Conservation (phyloP, 2,113 vertebrate species). For the Candoia aspera region DNA sequence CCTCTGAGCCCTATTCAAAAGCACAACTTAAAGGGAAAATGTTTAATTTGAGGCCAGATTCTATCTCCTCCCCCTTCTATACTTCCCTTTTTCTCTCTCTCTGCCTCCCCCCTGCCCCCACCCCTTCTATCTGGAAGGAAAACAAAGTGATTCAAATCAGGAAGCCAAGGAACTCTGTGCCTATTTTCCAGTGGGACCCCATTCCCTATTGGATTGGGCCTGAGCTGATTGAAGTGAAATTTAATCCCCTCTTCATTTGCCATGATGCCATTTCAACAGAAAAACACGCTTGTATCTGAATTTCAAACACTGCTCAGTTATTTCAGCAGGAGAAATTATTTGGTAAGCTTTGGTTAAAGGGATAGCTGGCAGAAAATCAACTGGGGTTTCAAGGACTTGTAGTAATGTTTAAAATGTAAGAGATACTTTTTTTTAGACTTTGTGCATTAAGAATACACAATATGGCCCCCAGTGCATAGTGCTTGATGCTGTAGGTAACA, state of each 20-base stretch:
- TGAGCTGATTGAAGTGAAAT: conserved; percentile 80
- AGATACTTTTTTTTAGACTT: not conserved
- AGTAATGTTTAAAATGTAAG: not conserved
- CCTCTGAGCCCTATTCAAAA: conserved; percentile 78
- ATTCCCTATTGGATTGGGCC: conserved; percentile 75
- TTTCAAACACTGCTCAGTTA: conserved; percentile 70
- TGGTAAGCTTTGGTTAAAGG: conserved; percentile 42
- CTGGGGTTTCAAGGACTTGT: conserved; percentile 7
- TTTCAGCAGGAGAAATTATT: conserved; percentile 54
- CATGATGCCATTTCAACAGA: conserved; percentile 79
- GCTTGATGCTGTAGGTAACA: not conserved
- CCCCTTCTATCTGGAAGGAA: conserved; percentile 69
- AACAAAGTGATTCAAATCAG: conserved; percentile 83
- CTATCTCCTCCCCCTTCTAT: conserved; percentile 51
- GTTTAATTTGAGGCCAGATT: conserved; percentile 82
- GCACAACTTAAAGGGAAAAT: conserved; percentile 80
- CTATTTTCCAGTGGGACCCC: conserved; percentile 73
- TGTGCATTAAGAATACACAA: not conserved
- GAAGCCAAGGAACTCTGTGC: conserved; percentile 74
- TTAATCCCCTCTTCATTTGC: conserved; percentile 76
- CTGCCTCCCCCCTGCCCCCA: conserved; percentile 50
- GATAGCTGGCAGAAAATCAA: conserved; percentile 39
- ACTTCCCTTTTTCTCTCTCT: conserved; percentile 43
- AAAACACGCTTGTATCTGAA: conserved; percentile 68
- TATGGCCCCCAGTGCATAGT: not conserved